Conservation (phyloP, 2,888 invertebrate species). For the Cistogaster globosa region DNA sequence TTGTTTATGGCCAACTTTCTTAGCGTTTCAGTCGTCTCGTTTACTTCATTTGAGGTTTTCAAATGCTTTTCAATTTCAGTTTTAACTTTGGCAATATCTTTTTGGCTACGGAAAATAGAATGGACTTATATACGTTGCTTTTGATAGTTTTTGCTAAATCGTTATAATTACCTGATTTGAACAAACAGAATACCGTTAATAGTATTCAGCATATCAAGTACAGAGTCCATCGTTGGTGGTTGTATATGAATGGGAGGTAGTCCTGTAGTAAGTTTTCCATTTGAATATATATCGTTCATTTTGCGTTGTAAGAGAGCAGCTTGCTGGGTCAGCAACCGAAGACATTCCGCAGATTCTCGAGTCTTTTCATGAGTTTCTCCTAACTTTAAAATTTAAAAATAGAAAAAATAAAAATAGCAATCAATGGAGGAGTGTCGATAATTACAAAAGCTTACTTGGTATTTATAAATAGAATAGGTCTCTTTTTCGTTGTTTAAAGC, state of each 20-base stretch:
- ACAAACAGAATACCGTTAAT: slow-evolving; percentile 99
- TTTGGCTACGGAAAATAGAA: slow-evolving; percentile 86
- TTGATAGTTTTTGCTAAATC: not conserved
- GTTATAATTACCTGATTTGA: slow-evolving; percentile 90
- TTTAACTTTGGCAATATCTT: slow-evolving; percentile 97
- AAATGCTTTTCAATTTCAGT: slow-evolving; percentile 96
- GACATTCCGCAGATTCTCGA: slow-evolving; percentile 97
- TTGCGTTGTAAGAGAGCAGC: slow-evolving; percentile 99
- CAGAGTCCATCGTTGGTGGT: slow-evolving; percentile 97
- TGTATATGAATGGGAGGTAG: slow-evolving; percentile 96
- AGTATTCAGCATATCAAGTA: slow-evolving; percentile 98
- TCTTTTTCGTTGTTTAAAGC: slow-evolving; percentile 98
- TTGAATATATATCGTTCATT: slow-evolving; percentile 96
- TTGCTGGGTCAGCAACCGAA: slow-evolving; percentile 98
- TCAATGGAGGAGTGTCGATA: not conserved
- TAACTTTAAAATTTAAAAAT: slow-evolving; percentile 84
- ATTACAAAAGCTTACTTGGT: slow-evolving; percentile 87
- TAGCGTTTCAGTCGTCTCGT: slow-evolving; percentile 78
- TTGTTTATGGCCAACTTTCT: slow-evolving; percentile 76
- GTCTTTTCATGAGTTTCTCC: slow-evolving; percentile 99
- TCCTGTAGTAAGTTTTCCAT: slow-evolving; percentile 88
- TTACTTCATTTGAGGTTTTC: slow-evolving; percentile 82
- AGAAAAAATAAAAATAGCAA: slow-evolving; percentile 6
- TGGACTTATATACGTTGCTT: not conserved
- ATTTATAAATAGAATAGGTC: slow-evolving; percentile 98